Conservation (phyloP, 2,113 vertebrate genomes). For the Labeo rohita region DNA sequence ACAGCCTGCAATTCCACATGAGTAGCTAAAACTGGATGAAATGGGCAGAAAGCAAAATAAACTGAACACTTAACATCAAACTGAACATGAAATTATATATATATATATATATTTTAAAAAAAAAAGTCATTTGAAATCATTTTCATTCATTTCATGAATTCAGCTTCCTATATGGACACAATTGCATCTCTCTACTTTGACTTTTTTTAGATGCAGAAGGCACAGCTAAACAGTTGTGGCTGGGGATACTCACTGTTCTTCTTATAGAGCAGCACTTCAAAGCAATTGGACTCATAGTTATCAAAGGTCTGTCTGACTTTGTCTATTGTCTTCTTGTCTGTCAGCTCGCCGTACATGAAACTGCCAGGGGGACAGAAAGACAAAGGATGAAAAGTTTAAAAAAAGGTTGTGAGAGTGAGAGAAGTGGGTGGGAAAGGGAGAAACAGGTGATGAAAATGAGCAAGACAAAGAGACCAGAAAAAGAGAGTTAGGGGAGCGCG, state of each 20-base stretch:
- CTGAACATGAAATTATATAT: no score
- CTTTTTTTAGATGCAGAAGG: background rate
- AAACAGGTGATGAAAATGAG: slow-evolving; percentile 29
- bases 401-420: background rate
- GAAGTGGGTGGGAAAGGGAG: background rate
- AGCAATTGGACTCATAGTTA: slow-evolving; percentile 96
- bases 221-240: slow-evolving; percentile 12
- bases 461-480: slow-evolving; percentile 40
- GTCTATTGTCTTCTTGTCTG: slow-evolving; percentile 95
- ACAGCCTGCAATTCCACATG: no score
- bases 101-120: no score
- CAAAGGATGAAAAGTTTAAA: background rate
- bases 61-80: no score
- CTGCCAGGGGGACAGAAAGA: slow-evolving; percentile 69
- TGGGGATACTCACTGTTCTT: slow-evolving; percentile 91
- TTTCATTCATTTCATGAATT: background rate
- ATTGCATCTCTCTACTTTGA: background rate
- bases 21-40: no score
- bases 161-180: background rate
- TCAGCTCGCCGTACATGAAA: slow-evolving; percentile 98
- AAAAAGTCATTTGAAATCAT: background rate
- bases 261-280: slow-evolving; percentile 96
- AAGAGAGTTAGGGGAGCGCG: slow-evolving; percentile 44
- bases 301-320: slow-evolving; percentile 94
- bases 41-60: no score